Evolutionary conservation across 2,797 vertebrate species (phyloP), one percentile per base, ranked within the genome.

Genomic region (Chaunax sp.): DNA sequence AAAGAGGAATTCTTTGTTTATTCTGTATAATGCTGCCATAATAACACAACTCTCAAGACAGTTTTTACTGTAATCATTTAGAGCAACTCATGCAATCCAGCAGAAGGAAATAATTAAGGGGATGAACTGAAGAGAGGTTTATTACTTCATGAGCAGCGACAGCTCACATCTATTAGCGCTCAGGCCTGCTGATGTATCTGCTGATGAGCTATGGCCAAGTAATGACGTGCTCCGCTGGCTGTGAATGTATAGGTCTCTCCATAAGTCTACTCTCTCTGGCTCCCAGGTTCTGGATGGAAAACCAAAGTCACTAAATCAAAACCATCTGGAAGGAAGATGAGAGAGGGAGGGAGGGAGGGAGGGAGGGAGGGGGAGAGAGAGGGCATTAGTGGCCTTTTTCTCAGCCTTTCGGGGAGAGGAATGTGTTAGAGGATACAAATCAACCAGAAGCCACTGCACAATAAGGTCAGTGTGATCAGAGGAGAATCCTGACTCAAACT

Each of bases 241-340:
- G 84, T 83, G 87, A 82, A 90, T 87, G 83, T 77, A 78, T 89
- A 90, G 87, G 80, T 86, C 86, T 87, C 78, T 77, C 45, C 64
- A 67, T 60, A 60, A 77, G 78, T 83, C 80, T 77, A 62, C 81
- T 69, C 71, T 74, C 64, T 74, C 77, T 80, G 86, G 79, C 86
- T 87, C 74, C 69, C 60, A 81, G 81, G 77, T 77, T 85, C 63
- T 68, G 78, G 72, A 77, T 83, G 85, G 81, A 89, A 91, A 91
- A 87, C 82, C 88, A 87, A 82, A 89, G 52, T 85, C 87, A 85
- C 75, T 90, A 91, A 90, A 90, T 91, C 90, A 90, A 90, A 87
- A 54, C 79, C 81, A 87, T 86, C 81, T 71, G 66, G 66, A 78
- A 79, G 57, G 50, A 80, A 77, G 65, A 70, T n/a, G 77, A 80